Base-by-base conservation (phyloP, 2,888 invertebrate species). In the Morpho deidamia region DNA sequence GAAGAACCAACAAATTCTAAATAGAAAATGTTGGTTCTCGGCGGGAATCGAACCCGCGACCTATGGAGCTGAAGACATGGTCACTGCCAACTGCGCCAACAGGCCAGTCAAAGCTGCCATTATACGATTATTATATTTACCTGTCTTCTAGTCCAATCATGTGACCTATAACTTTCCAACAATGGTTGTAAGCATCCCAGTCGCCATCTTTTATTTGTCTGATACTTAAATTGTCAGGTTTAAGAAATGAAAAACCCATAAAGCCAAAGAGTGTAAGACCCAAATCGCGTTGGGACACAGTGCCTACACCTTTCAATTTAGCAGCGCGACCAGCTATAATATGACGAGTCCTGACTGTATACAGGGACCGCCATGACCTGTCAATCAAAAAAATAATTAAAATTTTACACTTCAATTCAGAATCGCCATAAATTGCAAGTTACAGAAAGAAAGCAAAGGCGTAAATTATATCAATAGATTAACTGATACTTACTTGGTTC, bases 191-290 rank as follows among this genome's bases (percentile, higher is more conserved):
- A 4, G 92, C 93, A 54, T 94, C 93, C 55, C 94, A 80, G 53
- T 95, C 93, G 48, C 90, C 91, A 1, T 80, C 71, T 7, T 83
- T 90, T 4, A 87, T 81, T 42, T 89, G 81, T 10, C 83, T 76
- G 7, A 95, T 81, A 0, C 94, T 94, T 44, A 95, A 82, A 48
- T 90, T 76, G 55, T 92, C 82, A 0, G 91, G 90, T 46, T 90
- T 89, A 5, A 93, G 68, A 0, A 95, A 71, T 1, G 92, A 84
- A 59, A 92, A 92, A 0, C 95, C 96, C 74, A 96, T 92, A 71
- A 96, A 96, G 8, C 95, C 95, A 72, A 95, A 95, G 72, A 95
- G 95, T 0, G 96, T 95, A 5, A 96, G 70, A 0, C 93, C 93
- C 92, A 96, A 92, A 70, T 96, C 95, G 65, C 93, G 91, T 74